These are phyloP conservation scores for Fulmarus glacialis DNA, from an alignment of 2,113 vertebrate genomes.

Conservation along the genomic window DNA sequence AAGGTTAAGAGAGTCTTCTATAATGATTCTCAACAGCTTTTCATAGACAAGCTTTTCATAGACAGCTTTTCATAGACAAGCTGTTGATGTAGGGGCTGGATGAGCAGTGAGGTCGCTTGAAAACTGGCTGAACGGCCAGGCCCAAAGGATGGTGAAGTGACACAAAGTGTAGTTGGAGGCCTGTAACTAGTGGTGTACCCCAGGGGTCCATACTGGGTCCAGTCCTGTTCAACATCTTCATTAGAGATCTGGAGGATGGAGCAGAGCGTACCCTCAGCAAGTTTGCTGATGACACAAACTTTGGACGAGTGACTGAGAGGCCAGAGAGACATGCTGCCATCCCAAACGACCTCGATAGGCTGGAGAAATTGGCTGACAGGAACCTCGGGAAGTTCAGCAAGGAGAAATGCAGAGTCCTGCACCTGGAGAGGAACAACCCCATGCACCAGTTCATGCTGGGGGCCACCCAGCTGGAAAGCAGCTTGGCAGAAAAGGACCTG, in stretches of 20 bases:
- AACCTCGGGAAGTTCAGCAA: not conserved
- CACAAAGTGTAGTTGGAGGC: not conserved
- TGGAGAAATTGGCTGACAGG: not conserved
- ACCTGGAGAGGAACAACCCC: not conserved
- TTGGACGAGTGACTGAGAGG: not conserved
- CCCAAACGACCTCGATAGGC: accelerated
- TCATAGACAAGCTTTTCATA: not conserved
- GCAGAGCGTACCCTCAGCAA: not conserved
- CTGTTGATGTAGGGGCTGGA: not conserved
- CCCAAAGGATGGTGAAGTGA: not conserved
- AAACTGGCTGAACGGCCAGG: not conserved
- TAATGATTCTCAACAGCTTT: not conserved
- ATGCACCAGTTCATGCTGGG: not conserved
- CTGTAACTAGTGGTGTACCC: not conserved
- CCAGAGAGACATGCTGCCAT: not conserved
- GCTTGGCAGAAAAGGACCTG: not conserved
- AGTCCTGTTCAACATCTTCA: not conserved
- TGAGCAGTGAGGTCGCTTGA: not conserved
- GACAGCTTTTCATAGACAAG: not conserved
- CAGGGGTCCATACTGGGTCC: not conserved
- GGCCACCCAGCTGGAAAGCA: not conserved
- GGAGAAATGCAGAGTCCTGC: not conserved
- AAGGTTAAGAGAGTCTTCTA: not conserved
- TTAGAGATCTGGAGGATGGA: not conserved
- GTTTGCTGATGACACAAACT: not conserved